Evolutionary conservation across 2,888 invertebrate species (phyloP).

Genomic region (Neocrepidodera transversa): DNA sequence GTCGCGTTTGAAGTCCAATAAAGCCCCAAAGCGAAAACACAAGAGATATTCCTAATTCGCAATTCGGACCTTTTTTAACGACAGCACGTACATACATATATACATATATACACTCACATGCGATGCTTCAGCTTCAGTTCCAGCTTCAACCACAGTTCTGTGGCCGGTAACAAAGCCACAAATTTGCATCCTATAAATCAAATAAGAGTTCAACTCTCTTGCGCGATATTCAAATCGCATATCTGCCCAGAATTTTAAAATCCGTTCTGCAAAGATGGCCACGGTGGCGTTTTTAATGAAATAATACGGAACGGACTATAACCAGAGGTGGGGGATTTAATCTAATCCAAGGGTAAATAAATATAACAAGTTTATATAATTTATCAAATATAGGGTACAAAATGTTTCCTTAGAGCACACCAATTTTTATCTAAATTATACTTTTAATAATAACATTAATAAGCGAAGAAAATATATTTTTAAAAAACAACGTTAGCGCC

Average conservation of each 20-base stretch:
- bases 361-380: no score
- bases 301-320: conserved; percentile 50
- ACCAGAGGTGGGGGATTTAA: not conserved
- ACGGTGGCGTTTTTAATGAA: conserved; percentile 54
- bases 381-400: no score
- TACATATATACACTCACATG: conserved; percentile 23
- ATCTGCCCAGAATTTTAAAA: conserved; percentile 59
- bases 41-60: conserved; percentile 24
- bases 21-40: conserved; percentile 17
- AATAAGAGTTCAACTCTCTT: conserved; percentile 57
- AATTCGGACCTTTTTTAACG: conserved; percentile 42
- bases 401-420: no score
- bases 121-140: no score
- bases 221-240: conserved; percentile 58
- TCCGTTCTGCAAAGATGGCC: conserved; percentile 59
- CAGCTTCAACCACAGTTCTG: not conserved
- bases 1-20: conserved; percentile 31
- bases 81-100: conserved; percentile 41
- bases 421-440: no score
- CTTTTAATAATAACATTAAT: no score
- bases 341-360: no score
- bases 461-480: no score
- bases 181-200: conserved; percentile 57
- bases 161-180: conserved; percentile 37
- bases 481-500: not conserved